Evolutionary conservation across 2,797 vertebrate species (phyloP).

Genomic region (Aeoliscus strigatus): DNA sequence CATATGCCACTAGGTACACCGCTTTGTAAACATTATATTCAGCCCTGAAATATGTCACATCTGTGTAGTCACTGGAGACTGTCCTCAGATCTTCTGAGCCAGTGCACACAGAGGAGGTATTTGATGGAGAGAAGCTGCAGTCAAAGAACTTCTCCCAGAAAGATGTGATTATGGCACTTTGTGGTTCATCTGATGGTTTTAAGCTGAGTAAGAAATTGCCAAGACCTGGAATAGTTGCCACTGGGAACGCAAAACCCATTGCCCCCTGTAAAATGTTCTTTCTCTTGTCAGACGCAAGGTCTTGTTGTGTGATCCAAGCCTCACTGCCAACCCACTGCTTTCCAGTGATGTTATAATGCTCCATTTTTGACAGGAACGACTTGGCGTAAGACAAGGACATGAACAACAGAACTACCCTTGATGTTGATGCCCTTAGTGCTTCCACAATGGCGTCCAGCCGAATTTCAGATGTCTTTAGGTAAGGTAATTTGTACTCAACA

Average conservation of each 20-base stretch:
- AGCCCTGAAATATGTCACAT: constrained; percentile 47
- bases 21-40: constrained; percentile 66
- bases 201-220: constrained; percentile 51
- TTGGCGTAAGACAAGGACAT: constrained; percentile 38
- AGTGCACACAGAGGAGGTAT: constrained; percentile 42
- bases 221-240: constrained; percentile 48
- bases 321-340: constrained; percentile 61
- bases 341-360: constrained; percentile 51
- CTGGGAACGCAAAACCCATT: constrained; percentile 57
- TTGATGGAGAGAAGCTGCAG: constrained; percentile 51
- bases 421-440: constrained; percentile 39
- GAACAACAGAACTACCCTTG: constrained; percentile 57
- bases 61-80: constrained; percentile 57
- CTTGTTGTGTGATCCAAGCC: constrained; percentile 54
- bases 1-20: constrained; percentile 58
- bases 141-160: constrained; percentile 53
- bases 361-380: constrained; percentile 33
- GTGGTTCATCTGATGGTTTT: constrained; percentile 51
- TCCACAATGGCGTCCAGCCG: not conserved
- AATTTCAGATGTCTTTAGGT: accelerated
- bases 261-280: constrained; percentile 49
- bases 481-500: constrained; percentile 47
- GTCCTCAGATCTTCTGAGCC: constrained; percentile 57
- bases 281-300: constrained; percentile 40
- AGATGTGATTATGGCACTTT: constrained; percentile 34